phyloP scores from a whole-genome alignment of 1,140 invertebrate genomes.

The Bombus ignitus region DNA sequence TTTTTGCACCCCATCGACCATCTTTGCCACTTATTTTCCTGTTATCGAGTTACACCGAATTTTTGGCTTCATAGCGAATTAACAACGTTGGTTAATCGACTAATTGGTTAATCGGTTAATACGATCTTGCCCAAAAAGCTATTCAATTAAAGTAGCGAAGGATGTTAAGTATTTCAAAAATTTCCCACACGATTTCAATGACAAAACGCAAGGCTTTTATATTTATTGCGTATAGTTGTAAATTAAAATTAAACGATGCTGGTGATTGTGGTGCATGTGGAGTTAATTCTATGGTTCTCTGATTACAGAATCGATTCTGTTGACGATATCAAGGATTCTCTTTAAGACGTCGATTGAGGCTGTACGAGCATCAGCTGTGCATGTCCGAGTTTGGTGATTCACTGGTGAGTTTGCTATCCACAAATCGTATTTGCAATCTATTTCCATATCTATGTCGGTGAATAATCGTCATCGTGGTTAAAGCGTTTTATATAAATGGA shows the following conservation, averaged over 20 bases:
- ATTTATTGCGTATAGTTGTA: not conserved
- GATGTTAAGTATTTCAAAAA: too few species aligned
- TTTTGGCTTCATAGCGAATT: not conserved
- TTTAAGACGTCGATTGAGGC: constrained; percentile 9
- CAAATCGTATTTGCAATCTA: not conserved
- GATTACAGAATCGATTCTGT: constrained; percentile 45
- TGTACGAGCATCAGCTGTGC: constrained; percentile 30
- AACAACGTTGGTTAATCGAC: not conserved
- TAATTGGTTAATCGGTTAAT: too few species aligned
- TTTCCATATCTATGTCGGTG: not conserved
- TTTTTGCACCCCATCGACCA: not conserved
- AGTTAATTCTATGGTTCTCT: constrained; percentile 6
- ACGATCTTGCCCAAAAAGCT: too few species aligned
- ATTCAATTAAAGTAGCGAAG: too few species aligned
- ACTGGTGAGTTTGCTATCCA: constrained; percentile 31
- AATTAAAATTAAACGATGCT: not conserved
- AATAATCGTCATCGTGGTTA: not conserved
- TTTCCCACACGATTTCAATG: too few species aligned
- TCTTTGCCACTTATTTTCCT: not conserved
- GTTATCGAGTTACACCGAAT: not conserved
- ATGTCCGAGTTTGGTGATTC: constrained; percentile 53
- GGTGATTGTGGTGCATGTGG: not conserved
- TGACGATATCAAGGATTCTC: constrained; percentile 27
- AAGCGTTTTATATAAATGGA: too few species aligned
- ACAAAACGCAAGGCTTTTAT: too few species aligned